Base-by-base conservation (phyloP, 2,888 invertebrate species). In the Luperina nickerlii region DNA sequence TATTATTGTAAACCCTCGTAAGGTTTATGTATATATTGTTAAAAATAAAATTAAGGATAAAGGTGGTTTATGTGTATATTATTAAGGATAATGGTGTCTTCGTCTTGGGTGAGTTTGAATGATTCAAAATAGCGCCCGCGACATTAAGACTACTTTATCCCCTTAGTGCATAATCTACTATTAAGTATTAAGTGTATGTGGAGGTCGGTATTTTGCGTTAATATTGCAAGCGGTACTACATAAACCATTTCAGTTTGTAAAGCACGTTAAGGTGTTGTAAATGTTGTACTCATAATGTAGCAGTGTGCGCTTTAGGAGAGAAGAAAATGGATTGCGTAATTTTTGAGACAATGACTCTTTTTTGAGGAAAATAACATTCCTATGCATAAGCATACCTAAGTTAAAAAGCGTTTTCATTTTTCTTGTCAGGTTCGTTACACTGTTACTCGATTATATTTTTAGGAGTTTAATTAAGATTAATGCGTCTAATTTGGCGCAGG, bases 391-490 rank as follows among this genome's bases (percentile, higher is more conserved):
- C 15, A 5, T 51, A 70, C 32, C 4, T 11, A 42, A 67, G 45
- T 27, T 62, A 38, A 60, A 45, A 76, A 76, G 51, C 18, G 32
- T 51, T 69, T 69, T 73, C 0, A 77, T 70, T 84, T 66, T 81
- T 67, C 78, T 66, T 78, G 73, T 73, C 45, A 80, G 54, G 38
- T 66, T 45, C 60, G 65, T 48, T 38, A 80, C 73, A 74, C 69
- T 9, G 84, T 68, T 48, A 85, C 74, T 62, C 62, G 74, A 82
- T 85, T 80, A 85, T 66, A 78, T 72, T 82, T 82, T 74, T 84
- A 68, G 60, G 20, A 82, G 65, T 85, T 82, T 76, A 83, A 83
- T 86, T 85, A 85, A 70, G 69, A 83, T 85, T 75, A 82, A 86
- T 82, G 67, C 24, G 20, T 62, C 48, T 77, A 84, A 86, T 82